These are phyloP conservation scores for Corythoichthys haematopterus DNA, from an alignment of 2,113 vertebrate species.

Conservation along the genomic window DNA sequence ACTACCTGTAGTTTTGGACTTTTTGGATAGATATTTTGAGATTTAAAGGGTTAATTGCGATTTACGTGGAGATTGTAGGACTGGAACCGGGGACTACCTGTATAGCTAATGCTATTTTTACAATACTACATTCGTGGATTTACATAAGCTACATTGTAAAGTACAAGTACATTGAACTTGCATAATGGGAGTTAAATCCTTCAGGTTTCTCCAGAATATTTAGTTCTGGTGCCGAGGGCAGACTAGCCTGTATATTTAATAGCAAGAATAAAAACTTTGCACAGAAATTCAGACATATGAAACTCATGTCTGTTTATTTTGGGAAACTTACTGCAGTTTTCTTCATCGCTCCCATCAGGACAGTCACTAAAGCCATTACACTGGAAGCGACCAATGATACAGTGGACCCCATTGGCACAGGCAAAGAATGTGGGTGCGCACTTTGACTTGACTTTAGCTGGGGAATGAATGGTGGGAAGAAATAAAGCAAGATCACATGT, in stretches of 20 bases:
- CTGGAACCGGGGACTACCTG: too few species aligned
- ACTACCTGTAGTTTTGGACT: too few species aligned
- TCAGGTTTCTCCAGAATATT: neutral
- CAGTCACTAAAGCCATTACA: constrained; percentile 95
- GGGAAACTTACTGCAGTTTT: constrained; percentile 92
- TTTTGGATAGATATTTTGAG: too few species aligned
- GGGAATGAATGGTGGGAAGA: constrained; percentile 11
- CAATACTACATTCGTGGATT: neutral
- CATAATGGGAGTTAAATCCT: neutral
- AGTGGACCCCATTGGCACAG: constrained; percentile 89
- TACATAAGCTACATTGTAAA: neutral
- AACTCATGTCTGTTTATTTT: neutral
- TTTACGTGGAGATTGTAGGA: too few species aligned
- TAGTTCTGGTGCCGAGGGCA: neutral
- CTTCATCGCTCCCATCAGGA: constrained; percentile 91
- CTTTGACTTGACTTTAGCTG: constrained; percentile 88
- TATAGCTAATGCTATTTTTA: neutral
- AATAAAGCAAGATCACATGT: constrained; percentile 23
- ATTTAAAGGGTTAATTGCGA: too few species aligned
- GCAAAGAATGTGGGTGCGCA: constrained; percentile 91
- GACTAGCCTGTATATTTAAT: neutral
- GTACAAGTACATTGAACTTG: neutral
- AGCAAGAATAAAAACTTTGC: neutral
- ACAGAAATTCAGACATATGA: neutral
- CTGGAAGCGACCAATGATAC: constrained; percentile 94